Base-by-base conservation (phyloP, 2,888 invertebrate species). In the Pterostichus madidus region DNA sequence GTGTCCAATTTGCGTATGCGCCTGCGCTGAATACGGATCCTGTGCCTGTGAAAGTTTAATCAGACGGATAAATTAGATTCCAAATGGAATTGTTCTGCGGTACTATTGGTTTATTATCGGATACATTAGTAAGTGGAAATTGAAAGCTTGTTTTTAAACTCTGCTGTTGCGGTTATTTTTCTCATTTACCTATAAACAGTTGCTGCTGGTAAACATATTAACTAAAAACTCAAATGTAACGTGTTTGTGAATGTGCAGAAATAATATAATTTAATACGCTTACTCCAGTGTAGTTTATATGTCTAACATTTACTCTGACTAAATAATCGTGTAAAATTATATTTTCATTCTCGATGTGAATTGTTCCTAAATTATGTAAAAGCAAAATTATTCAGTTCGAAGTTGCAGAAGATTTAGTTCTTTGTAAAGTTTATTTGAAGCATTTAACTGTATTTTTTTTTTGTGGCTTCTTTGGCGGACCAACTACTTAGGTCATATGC, bases 41-140 rank as follows among this genome's bases (percentile, higher is more conserved):
- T 13, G 56, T 13, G 56, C 56, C 56, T 49, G 56, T 56, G 56
- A 56, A 56, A 32, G 64, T 64, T 64, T 39, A 64, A 64, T 64
- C 64, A 64, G 39, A 64, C 10, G 35, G 64, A 64, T 64, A 64
- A 32, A 64, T 64, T 64, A 64, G 64, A 64, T 64, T 64, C 35
- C 39, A 64, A 39, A 39, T 39, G 32, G 39, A 64, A 64, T 64
- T 64, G 35, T 64, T 64, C 56, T 56, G 56, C 10, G 64, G 32
- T 64, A 11, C 17, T 64, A 39, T 64, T 64, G 64, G 64, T 64
- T 35, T 35, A 64, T 64, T 64, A 32, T 64, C 64, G n/a, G 64
- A n/a, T 64, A 64, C 7, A 5, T 13, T 32, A 64, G 64, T 59
- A 24, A 59, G 31, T 59, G 59, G 59, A 59, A 61, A 64, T 10